Conservation (phyloP, 2,888 invertebrate genomes). For the Gymnoscelis rufifasciata region DNA sequence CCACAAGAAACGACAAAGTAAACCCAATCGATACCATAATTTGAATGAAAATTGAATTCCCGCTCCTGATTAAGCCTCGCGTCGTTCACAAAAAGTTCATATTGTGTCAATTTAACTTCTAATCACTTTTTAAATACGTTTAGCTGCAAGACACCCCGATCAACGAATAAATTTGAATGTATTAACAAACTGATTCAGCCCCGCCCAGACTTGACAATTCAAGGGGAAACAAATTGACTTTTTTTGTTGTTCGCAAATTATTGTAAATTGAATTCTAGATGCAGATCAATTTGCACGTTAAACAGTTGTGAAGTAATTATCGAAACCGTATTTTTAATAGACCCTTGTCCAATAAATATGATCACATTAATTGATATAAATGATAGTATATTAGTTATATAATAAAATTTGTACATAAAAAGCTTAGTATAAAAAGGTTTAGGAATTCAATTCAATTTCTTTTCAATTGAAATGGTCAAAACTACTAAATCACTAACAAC, state of each 20-base stretch:
- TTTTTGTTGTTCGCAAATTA: constrained; percentile 28
- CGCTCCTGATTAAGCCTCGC: constrained; percentile 60
- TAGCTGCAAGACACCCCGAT: constrained; percentile 67
- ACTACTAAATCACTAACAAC: too few relatives aligned
- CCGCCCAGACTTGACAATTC: constrained; percentile 55
- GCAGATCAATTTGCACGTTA: constrained; percentile 6
- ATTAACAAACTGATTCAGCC: constrained; percentile 67
- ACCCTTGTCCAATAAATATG: too few relatives aligned
- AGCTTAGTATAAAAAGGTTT: too few relatives aligned
- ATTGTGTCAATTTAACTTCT: constrained; percentile 78
- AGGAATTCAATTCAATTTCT: too few relatives aligned
- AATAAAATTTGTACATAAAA: too few relatives aligned
- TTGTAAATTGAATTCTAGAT: constrained; percentile 13
- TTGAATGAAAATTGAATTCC: constrained; percentile 67
- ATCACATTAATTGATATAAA: too few relatives aligned
- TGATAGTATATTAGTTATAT: too few relatives aligned
- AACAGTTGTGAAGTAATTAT: not conserved
- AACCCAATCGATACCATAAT: constrained; percentile 39
- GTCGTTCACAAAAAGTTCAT: constrained; percentile 72
- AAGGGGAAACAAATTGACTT: constrained; percentile 73
- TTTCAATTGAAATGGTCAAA: too few relatives aligned
- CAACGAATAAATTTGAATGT: constrained; percentile 78
- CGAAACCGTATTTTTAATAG: too few relatives aligned
- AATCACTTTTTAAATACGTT: constrained; percentile 78
- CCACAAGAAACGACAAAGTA: constrained; percentile 20